A percentile compares a stretch with the other conserved stretches of the same genome.
Conservation (phyloP, 2,888 invertebrate genomes). For the Torymus auratus region DNA sequence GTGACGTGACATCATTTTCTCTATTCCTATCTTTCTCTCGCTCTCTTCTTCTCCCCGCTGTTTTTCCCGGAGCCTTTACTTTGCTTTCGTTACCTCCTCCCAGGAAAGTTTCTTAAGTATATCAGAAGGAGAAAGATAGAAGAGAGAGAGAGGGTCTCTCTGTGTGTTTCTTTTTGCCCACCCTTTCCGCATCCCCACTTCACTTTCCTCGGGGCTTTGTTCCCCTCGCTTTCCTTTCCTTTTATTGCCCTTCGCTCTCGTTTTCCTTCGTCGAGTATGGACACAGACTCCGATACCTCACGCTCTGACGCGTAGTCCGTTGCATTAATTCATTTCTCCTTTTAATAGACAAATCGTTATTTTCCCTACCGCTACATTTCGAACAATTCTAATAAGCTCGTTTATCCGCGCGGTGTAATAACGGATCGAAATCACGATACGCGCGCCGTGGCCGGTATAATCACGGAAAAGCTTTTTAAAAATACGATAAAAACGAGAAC, state of each 20-base stretch:
- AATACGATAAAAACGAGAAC: no score
- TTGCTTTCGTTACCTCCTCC: constrained; percentile 35
- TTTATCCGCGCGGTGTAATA: no score
- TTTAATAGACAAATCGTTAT: no score
- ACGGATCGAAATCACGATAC: no score
- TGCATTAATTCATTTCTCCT: no score
- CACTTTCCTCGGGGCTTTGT: not conserved
- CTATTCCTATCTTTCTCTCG: constrained; percentile 46
- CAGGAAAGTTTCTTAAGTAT: constrained; percentile 47
- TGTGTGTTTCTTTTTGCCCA: constrained; percentile 46
- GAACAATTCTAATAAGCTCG: no score
- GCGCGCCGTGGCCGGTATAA: no score
- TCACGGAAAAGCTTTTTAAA: no score
- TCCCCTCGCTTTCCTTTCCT: not conserved
- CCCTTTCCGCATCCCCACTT: not conserved
- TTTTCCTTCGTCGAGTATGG: not conserved
- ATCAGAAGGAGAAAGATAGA: constrained; percentile 9
- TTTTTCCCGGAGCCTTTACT: constrained; percentile 32
- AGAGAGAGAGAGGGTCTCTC: no score
- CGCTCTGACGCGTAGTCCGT: no score
- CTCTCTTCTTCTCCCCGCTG: constrained; percentile 26
- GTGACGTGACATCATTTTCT: constrained; percentile 68
- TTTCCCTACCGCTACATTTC: no score
- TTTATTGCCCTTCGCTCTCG: not conserved
- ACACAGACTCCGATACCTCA: no score